Base-by-base conservation (phyloP, 2,888 invertebrate species). In the Pollenia griseotomentosa region DNA sequence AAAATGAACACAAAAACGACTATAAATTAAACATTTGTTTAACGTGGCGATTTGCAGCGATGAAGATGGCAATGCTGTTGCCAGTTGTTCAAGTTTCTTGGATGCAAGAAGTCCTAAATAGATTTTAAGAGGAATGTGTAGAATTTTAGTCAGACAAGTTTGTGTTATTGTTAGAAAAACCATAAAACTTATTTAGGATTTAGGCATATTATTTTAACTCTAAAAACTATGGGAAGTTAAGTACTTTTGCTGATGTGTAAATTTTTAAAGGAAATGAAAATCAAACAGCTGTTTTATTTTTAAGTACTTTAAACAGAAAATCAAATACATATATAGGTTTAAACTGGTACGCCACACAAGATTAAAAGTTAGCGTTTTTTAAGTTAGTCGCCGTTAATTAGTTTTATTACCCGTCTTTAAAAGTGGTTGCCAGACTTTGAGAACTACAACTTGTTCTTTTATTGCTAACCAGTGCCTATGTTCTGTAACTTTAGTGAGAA, bases 1-100 rank as follows among this genome's bases (percentile, higher is more conserved):
- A 12, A 11, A 19, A 44, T 63, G 70, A 59, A 44, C 42, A 40
- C 57, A 48, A 46, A 55, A 23, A 33, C 53, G 63, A 14, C 44
- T 46, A 40, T 40, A 33, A 19, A 55, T 40, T 16, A 75, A 63
- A 65, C 83, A 86, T 83, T 80, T 86, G 83, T 71, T 83, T 11
- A 70, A 46, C 61, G 51, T 73, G 73, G 51, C 12, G 65, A 12
- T 61, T 42, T 23, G 9, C 6, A 44, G 23, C 7, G 33, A 0
- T 12, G 8, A 53, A 59, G 33, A 11, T 66, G 12, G 11, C 16
- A 14, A 33, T 57, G 8, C 2, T 16, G 14, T 2, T 55, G 23
- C n/a, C 12, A 51, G 16, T 59, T 46, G 23, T n/a, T 48, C 16
- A 40, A n/a, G 23, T 57, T 23, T 19, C 8, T 0, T 11, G 10